A percentile compares a stretch with the other conserved stretches of the same genome.
These are phyloP conservation scores for Thaleichthys pacificus DNA, from an alignment of 2,797 vertebrate species.

Conservation along the genomic window DNA sequence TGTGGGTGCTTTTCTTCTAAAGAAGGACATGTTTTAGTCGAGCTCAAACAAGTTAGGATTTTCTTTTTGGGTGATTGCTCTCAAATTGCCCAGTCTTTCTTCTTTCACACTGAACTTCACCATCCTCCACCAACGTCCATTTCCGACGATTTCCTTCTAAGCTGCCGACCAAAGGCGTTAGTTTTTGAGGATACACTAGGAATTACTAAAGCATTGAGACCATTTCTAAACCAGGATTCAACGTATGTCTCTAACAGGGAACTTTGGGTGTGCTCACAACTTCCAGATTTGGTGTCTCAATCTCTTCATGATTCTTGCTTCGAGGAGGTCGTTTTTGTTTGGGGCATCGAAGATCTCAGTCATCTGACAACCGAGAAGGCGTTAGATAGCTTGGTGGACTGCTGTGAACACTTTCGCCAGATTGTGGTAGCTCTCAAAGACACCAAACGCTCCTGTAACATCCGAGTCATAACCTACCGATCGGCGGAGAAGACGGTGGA, in stretches of 20 bases:
- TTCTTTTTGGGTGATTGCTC: constrained; percentile 66
- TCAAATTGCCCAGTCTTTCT: constrained; percentile 61
- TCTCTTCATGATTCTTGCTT: constrained; percentile 55
- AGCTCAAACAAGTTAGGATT: constrained; percentile 77
- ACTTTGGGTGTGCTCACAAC: constrained; percentile 29
- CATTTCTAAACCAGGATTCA: constrained; percentile 67
- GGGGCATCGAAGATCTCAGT: constrained; percentile 75
- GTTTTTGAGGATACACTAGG: constrained; percentile 83
- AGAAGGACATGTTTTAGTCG: constrained; percentile 75
- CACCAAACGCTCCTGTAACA: constrained; percentile 36
- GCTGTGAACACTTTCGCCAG: constrained; percentile 80
- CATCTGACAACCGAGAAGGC: constrained; percentile 63
- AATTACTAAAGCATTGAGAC: constrained; percentile 71
- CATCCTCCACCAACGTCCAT: constrained; percentile 25
- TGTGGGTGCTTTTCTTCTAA: constrained; percentile 84
- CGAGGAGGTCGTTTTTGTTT: constrained; percentile 78
- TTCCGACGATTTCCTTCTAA: constrained; percentile 16
- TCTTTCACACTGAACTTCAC: constrained; percentile 78
- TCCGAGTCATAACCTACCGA: constrained; percentile 81
- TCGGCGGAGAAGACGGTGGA: constrained; percentile 75
- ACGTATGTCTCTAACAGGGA: constrained; percentile 42
- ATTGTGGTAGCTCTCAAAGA: constrained; percentile 76
- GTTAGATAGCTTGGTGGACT: constrained; percentile 71
- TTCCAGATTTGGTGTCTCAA: constrained; percentile 47
- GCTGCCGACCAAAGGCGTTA: constrained; percentile 66